phyloP scores from a whole-genome alignment of 2,113 vertebrate genomes.

The Sarotherodon lohbergeri region DNA sequence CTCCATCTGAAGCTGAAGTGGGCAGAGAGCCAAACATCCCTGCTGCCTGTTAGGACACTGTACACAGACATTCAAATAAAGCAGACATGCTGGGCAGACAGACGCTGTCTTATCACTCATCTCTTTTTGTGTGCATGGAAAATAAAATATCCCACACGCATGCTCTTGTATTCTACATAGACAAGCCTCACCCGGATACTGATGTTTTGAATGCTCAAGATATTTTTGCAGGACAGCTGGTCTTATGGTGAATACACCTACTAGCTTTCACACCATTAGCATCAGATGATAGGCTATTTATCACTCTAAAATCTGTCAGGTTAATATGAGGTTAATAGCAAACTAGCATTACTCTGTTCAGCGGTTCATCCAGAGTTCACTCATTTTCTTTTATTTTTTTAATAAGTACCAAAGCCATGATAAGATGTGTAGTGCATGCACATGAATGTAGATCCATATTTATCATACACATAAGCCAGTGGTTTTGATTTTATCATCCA shows the following conservation, averaged over 20 bases:
- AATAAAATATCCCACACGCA: slow-evolving; percentile 12
- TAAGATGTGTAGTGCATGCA: neutral
- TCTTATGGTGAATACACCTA: neutral
- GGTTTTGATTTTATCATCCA: neutral
- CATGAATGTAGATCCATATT: neutral
- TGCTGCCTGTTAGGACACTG: neutral
- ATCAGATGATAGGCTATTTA: neutral
- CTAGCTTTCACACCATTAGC: neutral
- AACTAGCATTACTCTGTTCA: neutral
- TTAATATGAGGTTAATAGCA: neutral
- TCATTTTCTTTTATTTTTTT: neutral
- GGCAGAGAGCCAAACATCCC: neutral
- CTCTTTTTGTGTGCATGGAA: slow-evolving; percentile 40
- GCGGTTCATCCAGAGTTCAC: neutral
- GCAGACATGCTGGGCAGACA: slow-evolving; percentile 18
- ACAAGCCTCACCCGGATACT: neutral
- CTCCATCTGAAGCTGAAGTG: neutral
- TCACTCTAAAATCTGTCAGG: neutral
- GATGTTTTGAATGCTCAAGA: neutral
- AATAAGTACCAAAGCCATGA: neutral
- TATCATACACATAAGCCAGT: neutral
- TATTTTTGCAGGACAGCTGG: neutral
- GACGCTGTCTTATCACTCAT: slow-evolving; percentile 43
- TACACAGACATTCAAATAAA: slow-evolving; percentile 36
- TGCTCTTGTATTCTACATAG: slow-evolving; percentile 11